These are phyloP conservation scores for Liasis olivaceus DNA, from an alignment of 2,797 vertebrate genomes.

Conservation along the genomic window DNA sequence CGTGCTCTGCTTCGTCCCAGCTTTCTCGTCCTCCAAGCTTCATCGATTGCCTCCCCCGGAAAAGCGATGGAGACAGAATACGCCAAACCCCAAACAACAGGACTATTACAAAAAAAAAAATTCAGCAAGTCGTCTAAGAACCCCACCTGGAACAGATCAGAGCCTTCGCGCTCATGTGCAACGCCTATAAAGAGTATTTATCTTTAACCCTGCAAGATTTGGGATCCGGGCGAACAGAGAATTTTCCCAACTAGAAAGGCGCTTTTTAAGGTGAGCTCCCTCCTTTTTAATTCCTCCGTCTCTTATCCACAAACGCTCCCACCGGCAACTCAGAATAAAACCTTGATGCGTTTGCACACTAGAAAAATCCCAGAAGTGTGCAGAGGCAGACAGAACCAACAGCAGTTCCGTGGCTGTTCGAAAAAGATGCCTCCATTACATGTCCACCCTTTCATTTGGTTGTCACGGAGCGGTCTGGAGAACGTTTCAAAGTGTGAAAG, in stretches of 20 bases:
- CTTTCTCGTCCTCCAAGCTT: not conserved
- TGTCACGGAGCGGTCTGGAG: not conserved
- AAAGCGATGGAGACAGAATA: too few species aligned
- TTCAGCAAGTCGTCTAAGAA: not conserved
- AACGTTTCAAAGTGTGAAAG: not conserved
- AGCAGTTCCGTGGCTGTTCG: constrained; percentile 62
- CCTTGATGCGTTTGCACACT: constrained; percentile 30
- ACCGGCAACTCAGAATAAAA: constrained; percentile 55
- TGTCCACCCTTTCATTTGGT: constrained; percentile 35
- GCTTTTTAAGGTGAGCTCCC: not conserved
- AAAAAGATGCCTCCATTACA: constrained; percentile 46
- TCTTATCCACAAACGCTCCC: constrained; percentile 19
- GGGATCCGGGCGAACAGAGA: not conserved
- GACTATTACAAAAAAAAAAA: not conserved
- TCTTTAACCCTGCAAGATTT: not conserved
- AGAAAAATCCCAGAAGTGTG: constrained; percentile 25
- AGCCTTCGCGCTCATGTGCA: not conserved
- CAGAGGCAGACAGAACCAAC: constrained; percentile 26
- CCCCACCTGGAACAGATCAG: not conserved
- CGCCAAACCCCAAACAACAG: not conserved
- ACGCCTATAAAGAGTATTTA: not conserved
- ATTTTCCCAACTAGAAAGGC: not conserved
- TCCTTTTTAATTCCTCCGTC: not conserved
- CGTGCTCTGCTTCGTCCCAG: not conserved
- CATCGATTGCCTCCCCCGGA: not conserved